These are phyloP conservation scores for Meteorus sp. DNA, from an alignment of 1,140 invertebrate genomes.

Conservation along the genomic window DNA sequence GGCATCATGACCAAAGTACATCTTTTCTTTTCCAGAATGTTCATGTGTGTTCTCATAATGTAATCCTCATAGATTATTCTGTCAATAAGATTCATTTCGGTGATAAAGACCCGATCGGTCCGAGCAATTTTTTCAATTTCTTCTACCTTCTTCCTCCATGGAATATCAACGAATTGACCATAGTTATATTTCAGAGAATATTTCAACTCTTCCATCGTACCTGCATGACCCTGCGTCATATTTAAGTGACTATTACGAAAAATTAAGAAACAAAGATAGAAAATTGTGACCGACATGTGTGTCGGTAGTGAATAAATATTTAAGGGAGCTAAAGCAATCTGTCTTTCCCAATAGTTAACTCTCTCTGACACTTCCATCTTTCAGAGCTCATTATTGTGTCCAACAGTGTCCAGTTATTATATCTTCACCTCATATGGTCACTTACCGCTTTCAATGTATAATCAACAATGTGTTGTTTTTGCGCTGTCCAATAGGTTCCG, in stretches of 20 bases:
- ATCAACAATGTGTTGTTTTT: conserved; percentile 68
- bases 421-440: too few relatives aligned
- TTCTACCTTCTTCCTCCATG: background rate
- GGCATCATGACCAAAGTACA: conserved; percentile 75
- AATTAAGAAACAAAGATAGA: too few relatives aligned
- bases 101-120: conserved; percentile 65
- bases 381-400: too few relatives aligned
- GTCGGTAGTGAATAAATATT: too few relatives aligned
- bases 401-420: too few relatives aligned
- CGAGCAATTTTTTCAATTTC: background rate
- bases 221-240: conserved; percentile 16
- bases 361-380: too few relatives aligned
- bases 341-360: too few relatives aligned
- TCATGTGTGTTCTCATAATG: conserved; percentile 62
- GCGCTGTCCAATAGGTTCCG: conserved; percentile 69
- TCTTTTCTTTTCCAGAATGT: conserved; percentile 63
- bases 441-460: conserved; percentile 65
- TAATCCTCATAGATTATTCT: conserved; percentile 72
- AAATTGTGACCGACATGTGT: too few relatives aligned
- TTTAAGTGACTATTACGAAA: conserved; percentile 1
- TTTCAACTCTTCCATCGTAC: too few relatives aligned
- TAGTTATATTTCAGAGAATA: too few relatives aligned
- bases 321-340: too few relatives aligned
- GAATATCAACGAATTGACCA: conserved; percentile 8
- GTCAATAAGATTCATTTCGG: conserved; percentile 67